These are phyloP conservation scores for Chionomys nivalis DNA, from an alignment of 2,113 vertebrate genomes.

Conservation along the genomic window DNA sequence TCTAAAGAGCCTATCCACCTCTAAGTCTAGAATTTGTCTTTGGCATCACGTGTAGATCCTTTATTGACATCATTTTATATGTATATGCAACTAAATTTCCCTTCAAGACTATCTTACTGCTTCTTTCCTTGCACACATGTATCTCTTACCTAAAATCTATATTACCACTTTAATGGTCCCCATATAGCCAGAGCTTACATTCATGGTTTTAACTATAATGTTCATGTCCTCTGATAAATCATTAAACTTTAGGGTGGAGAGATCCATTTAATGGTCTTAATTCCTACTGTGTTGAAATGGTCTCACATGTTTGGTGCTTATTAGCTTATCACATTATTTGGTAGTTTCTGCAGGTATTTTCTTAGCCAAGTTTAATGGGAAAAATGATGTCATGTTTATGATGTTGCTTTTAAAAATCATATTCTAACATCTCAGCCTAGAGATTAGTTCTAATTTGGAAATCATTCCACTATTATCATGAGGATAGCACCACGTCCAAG, in stretches of 20 bases:
- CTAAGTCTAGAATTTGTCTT: not conserved
- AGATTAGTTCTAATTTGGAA: conserved; percentile 23
- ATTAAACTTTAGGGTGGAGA: not conserved
- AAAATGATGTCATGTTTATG: not conserved
- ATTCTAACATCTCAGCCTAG: not conserved
- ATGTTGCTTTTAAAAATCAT: not conserved
- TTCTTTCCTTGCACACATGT: conserved; percentile 10
- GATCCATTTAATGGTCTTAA: not conserved
- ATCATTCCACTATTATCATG: conserved; percentile 24
- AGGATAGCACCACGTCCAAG: not conserved
- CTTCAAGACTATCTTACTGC: not conserved
- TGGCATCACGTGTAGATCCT: not conserved
- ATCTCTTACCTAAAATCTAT: not conserved
- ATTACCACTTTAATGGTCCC: not conserved
- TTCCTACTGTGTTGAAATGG: not conserved
- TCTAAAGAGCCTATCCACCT: not conserved
- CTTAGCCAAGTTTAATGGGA: not conserved
- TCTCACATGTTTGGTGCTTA: not conserved
- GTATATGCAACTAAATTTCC: not conserved
- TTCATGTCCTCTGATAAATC: not conserved
- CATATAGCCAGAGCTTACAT: not conserved
- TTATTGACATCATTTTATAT: not conserved
- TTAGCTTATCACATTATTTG: not conserved
- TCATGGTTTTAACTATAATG: not conserved
- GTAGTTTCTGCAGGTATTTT: not conserved